Evolutionary conservation across 2,113 vertebrate species (phyloP).

Genomic region (Anguilla japonica): DNA sequence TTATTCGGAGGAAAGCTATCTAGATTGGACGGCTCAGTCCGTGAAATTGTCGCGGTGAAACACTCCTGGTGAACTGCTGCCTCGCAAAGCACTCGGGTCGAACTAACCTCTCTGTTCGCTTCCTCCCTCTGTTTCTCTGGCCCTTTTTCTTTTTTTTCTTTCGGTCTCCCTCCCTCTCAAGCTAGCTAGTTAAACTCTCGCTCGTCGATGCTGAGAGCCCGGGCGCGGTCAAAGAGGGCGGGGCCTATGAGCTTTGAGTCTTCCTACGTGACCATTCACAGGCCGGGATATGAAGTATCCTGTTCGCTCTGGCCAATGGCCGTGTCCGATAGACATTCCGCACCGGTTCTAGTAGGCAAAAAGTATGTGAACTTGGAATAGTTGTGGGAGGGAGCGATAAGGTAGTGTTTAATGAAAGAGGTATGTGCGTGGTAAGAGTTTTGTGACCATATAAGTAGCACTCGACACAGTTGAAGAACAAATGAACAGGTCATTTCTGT

Average conservation of each 20-base stretch:
- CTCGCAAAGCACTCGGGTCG: slow-evolving; percentile 51
- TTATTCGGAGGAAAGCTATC: slow-evolving; percentile 33
- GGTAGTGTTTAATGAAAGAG: slow-evolving; percentile 69
- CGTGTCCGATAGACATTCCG: background rate
- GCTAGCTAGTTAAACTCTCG: slow-evolving; percentile 48
- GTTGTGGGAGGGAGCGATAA: slow-evolving; percentile 49
- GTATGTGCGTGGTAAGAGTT: slow-evolving; percentile 62
- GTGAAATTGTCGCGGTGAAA: slow-evolving; percentile 53
- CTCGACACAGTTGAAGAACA: slow-evolving; percentile 49
- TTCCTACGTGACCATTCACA: slow-evolving; percentile 33
- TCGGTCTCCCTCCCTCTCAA: slow-evolving; percentile 18
- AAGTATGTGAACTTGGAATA: slow-evolving; percentile 55
- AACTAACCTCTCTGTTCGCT: slow-evolving; percentile 47
- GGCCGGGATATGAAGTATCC: slow-evolving; percentile 10
- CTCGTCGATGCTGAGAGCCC: slow-evolving; percentile 42
- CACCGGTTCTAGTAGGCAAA: slow-evolving; percentile 18
- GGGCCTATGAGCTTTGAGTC: background rate
- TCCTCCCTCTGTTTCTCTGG: background rate
- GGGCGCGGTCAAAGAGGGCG: slow-evolving; percentile 68
- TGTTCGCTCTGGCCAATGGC: slow-evolving; percentile 55
- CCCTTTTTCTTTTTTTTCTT: background rate
- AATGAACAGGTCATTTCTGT: slow-evolving; percentile 48
- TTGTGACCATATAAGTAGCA: slow-evolving; percentile 79
- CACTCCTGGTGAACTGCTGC: slow-evolving; percentile 57
- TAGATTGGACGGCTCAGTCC: slow-evolving; percentile 58